Conservation (phyloP, 37 sponge, comb jelly and placozoan species). For the Axinella damicornis region DNA sequence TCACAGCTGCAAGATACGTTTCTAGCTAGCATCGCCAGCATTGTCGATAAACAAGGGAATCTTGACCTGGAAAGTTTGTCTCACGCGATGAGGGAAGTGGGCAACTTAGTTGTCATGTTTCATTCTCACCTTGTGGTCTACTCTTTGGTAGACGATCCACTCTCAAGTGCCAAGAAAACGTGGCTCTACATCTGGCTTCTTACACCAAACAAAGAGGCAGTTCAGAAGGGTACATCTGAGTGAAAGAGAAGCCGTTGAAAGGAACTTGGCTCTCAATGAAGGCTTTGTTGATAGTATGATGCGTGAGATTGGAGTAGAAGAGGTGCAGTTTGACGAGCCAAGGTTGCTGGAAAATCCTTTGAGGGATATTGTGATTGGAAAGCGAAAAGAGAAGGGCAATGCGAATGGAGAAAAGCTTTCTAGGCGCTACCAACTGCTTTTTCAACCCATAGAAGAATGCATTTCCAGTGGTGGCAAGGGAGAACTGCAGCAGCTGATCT, state of each 20-base stretch:
- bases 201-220: neutral
- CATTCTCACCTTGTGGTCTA: conserved; percentile 38
- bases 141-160: conserved; percentile 49
- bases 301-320: conserved; percentile 24
- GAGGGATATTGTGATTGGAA: too few species aligned
- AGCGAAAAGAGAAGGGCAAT: too few species aligned
- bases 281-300: conserved; percentile 9
- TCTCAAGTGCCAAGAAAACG: neutral
- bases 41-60: neutral
- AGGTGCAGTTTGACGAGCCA: neutral
- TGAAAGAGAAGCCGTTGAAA: neutral
- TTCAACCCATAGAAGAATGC: conserved; percentile 11
- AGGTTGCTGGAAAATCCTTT: neutral
- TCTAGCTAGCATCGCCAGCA: neutral
- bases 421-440: conserved; percentile 1
- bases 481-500: neutral
- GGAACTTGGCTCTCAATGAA: conserved; percentile 10
- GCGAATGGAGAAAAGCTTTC: neutral
- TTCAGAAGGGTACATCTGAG: neutral
- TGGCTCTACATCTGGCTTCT: conserved; percentile 51
- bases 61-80: neutral
- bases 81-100: neutral
- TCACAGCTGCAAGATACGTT: neutral
- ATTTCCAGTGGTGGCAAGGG: neutral
- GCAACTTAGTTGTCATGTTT: neutral